Percentiles rank a stretch among this genome's conserved stretches.
Evolutionary conservation across 2,797 vertebrate genomes (phyloP).

Genomic region (Labroides dimidiatus): DNA sequence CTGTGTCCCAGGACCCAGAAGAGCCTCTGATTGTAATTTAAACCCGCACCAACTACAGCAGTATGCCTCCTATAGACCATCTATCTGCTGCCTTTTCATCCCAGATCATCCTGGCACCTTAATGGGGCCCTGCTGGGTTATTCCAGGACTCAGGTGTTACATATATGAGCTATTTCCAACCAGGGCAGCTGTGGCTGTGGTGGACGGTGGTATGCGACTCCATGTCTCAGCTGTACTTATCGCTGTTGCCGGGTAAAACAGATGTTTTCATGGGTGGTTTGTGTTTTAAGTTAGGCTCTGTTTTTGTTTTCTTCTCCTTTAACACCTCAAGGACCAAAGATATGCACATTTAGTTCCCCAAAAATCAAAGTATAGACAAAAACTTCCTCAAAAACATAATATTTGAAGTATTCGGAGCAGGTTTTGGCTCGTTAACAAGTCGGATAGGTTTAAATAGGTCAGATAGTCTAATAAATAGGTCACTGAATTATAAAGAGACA

Average conservation of each 20-base stretch:
- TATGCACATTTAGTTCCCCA: neutral
- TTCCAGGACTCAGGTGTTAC: conserved; percentile 51
- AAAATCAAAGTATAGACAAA: neutral
- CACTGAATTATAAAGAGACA: conserved; percentile 2
- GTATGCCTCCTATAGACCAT: conserved; percentile 20
- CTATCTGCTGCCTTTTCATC: conserved; percentile 23
- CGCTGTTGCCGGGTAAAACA: conserved; percentile 49
- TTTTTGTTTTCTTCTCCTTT: neutral
- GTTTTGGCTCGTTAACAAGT: neutral
- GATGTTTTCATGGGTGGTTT: neutral
- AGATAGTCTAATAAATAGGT: conserved; percentile 2
- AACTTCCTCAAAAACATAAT: neutral
- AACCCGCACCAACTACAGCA: neutral
- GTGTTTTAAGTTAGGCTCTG: neutral
- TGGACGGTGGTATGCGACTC: conserved; percentile 29
- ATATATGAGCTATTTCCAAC: conserved; percentile 48
- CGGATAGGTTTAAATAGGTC: neutral
- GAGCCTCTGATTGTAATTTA: neutral
- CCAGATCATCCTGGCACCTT: conserved; percentile 24
- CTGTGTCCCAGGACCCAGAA: too few relatives aligned
- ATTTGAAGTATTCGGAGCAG: neutral
- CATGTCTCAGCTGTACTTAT: conserved; percentile 23
- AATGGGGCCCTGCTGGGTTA: conserved; percentile 25
- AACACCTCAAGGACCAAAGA: neutral
- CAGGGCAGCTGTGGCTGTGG: conserved; percentile 26